Percentiles rank a stretch among this genome's conserved stretches.
Evolutionary conservation across 2,888 invertebrate species (phyloP).

Genomic region (Ichneumon xanthorius): DNA sequence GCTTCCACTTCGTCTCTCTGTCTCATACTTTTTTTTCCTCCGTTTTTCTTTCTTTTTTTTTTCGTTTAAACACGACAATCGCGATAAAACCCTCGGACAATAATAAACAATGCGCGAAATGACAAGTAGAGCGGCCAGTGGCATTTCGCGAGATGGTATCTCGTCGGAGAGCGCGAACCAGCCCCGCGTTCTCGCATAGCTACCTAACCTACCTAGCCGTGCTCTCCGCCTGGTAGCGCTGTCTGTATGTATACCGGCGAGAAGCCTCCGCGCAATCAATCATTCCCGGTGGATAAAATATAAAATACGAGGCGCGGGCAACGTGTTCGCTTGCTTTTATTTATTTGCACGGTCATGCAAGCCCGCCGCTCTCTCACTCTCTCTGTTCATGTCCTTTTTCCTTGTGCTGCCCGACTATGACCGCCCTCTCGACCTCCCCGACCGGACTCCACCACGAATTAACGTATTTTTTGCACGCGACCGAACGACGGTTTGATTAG

Average conservation of each 20-base stretch:
- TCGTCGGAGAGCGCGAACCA: constrained; percentile 45
- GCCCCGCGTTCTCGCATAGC: constrained; percentile 41
- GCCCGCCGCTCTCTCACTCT: constrained; percentile 65
- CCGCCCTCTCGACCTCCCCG: constrained; percentile 51
- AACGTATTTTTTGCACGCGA: constrained; percentile 83
- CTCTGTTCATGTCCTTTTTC: constrained; percentile 69
- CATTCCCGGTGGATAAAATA: constrained; percentile 83
- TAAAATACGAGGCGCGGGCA: constrained; percentile 81
- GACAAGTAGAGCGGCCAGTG: constrained; percentile 80
- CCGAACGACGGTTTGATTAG: constrained; percentile 79
- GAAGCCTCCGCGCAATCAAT: constrained; percentile 79
- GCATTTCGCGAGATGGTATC: constrained; percentile 83
- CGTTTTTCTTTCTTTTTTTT: constrained; percentile 50
- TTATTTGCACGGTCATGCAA: constrained; percentile 84
- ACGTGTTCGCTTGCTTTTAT: constrained; percentile 80
- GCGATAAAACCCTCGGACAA: constrained; percentile 82
- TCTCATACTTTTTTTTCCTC: constrained; percentile 49
- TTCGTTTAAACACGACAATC: constrained; percentile 73
- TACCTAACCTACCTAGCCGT: constrained; percentile 34
- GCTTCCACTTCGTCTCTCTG: constrained; percentile 56
- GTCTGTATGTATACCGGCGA: constrained; percentile 28
- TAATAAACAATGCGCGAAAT: constrained; percentile 84
- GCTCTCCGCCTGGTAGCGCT: constrained; percentile 39
- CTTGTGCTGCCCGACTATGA: constrained; percentile 78
- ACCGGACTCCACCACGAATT: constrained; percentile 77